phyloP scores from a whole-genome alignment of 1,140 invertebrate species.

The Zelostemma sp. region DNA sequence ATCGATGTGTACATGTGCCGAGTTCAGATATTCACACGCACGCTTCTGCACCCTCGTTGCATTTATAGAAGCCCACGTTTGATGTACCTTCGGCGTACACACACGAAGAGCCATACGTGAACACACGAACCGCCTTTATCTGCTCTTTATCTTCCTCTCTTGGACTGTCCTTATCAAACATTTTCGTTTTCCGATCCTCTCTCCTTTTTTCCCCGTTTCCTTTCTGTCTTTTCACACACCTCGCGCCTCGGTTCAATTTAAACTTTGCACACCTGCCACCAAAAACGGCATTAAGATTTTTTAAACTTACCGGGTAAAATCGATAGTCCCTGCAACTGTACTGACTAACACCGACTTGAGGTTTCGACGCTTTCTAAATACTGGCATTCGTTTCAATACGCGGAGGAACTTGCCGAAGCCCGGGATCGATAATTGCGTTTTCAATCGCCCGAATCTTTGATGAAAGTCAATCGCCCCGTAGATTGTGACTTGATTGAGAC shows the following conservation, averaged over 20 bases:
- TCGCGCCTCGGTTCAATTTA: constrained; percentile 66
- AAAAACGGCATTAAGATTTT: constrained; percentile 69
- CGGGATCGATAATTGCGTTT: constrained; percentile 2
- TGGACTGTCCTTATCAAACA: constrained; percentile 33
- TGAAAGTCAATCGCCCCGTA: too few species aligned
- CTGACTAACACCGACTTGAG: constrained; percentile 50
- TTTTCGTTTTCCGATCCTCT: constrained; percentile 50
- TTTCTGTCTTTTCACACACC: constrained; percentile 45
- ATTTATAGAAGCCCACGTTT: constrained; percentile 51
- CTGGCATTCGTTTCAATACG: neutral
- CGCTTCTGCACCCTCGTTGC: constrained; percentile 39
- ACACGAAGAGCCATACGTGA: too few species aligned
- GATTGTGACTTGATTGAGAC: too few species aligned
- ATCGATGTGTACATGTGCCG: constrained; percentile 67
- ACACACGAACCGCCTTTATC: constrained; percentile 43
- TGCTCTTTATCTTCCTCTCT: constrained; percentile 40
- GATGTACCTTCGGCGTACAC: constrained; percentile 55
- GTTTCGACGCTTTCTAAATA: constrained; percentile 15
- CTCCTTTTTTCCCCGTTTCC: constrained; percentile 33
- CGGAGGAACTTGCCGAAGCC: neutral
- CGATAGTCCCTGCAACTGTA: constrained; percentile 51
- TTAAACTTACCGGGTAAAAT: constrained; percentile 63
- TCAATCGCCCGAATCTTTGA: neutral
- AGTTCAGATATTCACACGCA: constrained; percentile 65
- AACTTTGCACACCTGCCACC: constrained; percentile 63